Base-by-base conservation (phyloP, 1,140 invertebrate genomes). In the Drosophila burlai region DNA sequence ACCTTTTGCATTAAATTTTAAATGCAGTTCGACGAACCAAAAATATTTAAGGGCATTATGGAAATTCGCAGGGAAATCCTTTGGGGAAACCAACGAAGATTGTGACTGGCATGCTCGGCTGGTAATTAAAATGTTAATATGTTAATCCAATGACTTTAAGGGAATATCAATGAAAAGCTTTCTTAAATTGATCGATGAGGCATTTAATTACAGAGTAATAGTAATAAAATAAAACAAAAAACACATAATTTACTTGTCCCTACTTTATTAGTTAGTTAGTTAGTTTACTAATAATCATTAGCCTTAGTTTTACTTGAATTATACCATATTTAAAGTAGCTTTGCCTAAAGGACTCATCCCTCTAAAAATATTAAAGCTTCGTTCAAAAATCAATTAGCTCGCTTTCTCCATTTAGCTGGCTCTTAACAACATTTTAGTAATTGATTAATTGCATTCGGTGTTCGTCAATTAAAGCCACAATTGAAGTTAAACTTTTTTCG, bases 391-490 rank as follows among this genome's bases (percentile, higher is more conserved):
- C 40, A 46, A 71, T 57, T 71, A 71, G 38, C 38, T 52, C 8
- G 9, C 26, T 65, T 64, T 65, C 46, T 52, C 24, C 57, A 26
- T 42, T 49, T 24, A 40, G 7, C 29, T 54, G 40, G 65, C 45
- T 63, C 69, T 81, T 50, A 61, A 58, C 60, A 64, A 52, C 36
- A 66, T 54, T 86, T 82, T 52, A 49, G 43, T 76, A 86, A 82
- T 85, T 86, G 68, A 86, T 82, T 85, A 85, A 84, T 85, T 82
- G 49, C 74, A 79, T 77, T 77, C 50, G 68, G 36, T 54, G 59
- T 58, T 57, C 54, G 46, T 42, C 64, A 69, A 77, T 69, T 77
- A 59, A 36, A 47, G 47, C 47, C 55, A 55, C 55, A 76, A 77
- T 77, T 77, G 31, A 57, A 69, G 63, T 63, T 62, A 24, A 64